Base-by-base conservation (phyloP, 2,113 vertebrate genomes). In the Macquaria australasica region DNA sequence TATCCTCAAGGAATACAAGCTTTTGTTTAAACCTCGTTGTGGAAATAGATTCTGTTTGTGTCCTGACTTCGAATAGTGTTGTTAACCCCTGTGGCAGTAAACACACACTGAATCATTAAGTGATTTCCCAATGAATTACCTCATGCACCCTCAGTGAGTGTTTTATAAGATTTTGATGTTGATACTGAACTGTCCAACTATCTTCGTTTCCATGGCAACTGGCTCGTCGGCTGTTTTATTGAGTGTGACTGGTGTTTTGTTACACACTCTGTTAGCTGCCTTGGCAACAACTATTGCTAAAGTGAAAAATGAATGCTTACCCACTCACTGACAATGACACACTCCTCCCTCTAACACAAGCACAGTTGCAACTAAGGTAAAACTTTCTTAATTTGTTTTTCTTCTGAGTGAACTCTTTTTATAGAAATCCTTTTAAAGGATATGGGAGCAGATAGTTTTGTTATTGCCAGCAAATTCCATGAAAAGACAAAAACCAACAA, bases 171-270 rank as follows among this genome's bases (percentile, higher is more conserved):
- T 68, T 39, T n/a, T 28, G 25, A 31, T 37, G 37, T 73, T 79
- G 60, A 77, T 60, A 64, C 21, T 12, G 15, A 67, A 58, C 18
- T 79, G 11, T 55, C 20, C 37, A 67, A 48, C 71, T 73, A 77
- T 77, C 28, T 45, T 4, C 55, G 83, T 88, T 85, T 59, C 77
- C 76, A 67, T 89, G 80, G 88, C 62, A 34, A 82, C 80, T 18
- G 25, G 59, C 43, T 48, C 18, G 59, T 58, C 63, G 86, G 67
- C 66, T 80, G 64, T 86, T 83, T 87, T 75, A 67, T 43, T 78
- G 3, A 63, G 45, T 60, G 31, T 60, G 25, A 43, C 59, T 51
- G n/a, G 72, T 77, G 71, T 90, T 88, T 84, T 75, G 64, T 73
- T 83, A 25, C 31, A 25, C 31, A 34, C 45, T 63, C 45, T 43